Conservation (phyloP, 1,140 invertebrate genomes). For the Physella acuta region DNA sequence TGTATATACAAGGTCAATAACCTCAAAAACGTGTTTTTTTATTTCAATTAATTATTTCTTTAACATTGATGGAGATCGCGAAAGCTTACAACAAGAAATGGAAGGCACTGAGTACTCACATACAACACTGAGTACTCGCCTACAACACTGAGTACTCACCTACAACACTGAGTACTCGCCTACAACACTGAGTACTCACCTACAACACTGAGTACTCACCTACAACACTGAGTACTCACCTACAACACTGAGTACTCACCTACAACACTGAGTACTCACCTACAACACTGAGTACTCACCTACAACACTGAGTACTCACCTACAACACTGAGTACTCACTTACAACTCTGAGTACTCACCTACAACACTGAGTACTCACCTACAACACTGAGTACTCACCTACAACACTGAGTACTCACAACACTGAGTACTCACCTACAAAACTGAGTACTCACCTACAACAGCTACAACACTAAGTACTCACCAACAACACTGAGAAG, state of each 20-base stretch:
- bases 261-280: background rate
- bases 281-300: background rate
- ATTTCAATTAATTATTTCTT: too few relatives aligned
- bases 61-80: too few relatives aligned
- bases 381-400: background rate
- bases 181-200: too few relatives aligned
- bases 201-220: too few relatives aligned
- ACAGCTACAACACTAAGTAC: conserved; percentile 6
- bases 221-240: background rate
- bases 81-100: too few relatives aligned
- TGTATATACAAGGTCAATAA: too few relatives aligned
- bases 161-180: too few relatives aligned
- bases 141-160: too few relatives aligned
- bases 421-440: conserved; percentile 41
- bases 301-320: background rate
- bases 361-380: background rate
- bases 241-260: background rate
- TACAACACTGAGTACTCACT: background rate
- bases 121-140: too few relatives aligned
- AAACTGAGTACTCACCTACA: conserved; percentile 32
- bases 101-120: too few relatives aligned
- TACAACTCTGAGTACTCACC: too few relatives aligned
- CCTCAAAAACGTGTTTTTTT: too few relatives aligned
- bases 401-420: background rate
- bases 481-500: conserved; percentile 52